These are phyloP conservation scores for Musca domestica DNA, from an alignment of 1,140 invertebrate genomes.

Conservation along the genomic window DNA sequence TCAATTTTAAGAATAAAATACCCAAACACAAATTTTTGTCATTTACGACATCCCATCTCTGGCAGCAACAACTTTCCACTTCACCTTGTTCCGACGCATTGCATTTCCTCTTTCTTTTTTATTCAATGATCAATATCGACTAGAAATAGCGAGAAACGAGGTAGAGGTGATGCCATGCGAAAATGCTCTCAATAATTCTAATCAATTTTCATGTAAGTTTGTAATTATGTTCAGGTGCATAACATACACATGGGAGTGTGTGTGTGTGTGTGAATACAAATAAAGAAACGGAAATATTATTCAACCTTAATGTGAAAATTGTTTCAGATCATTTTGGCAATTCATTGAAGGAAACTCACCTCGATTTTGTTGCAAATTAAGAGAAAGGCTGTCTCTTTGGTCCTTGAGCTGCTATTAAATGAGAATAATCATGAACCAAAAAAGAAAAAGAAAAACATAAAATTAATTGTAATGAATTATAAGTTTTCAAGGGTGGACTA, in stretches of 20 bases:
- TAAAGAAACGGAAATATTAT: conserved; percentile 11
- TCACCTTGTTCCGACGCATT: no score
- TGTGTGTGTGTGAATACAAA: background rate
- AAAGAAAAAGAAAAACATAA: background rate
- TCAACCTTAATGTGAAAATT: conserved; percentile 10
- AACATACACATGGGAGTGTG: background rate
- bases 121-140: no score
- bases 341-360: background rate
- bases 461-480: background rate
- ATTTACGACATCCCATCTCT: no score
- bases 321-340: background rate
- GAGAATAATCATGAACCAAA: background rate
- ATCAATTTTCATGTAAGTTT: no score
- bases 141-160: no score
- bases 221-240: no score
- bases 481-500: background rate
- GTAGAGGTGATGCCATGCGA: no score
- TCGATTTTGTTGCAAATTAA: background rate
- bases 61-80: no score
- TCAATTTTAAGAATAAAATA: no score
- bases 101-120: no score
- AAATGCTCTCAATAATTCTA: no score
- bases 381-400: background rate
- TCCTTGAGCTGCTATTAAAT: background rate
- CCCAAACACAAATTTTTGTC: no score